phyloP scores from a whole-genome alignment of 1,140 invertebrate genomes.

The Aphaenogaster rudis region DNA sequence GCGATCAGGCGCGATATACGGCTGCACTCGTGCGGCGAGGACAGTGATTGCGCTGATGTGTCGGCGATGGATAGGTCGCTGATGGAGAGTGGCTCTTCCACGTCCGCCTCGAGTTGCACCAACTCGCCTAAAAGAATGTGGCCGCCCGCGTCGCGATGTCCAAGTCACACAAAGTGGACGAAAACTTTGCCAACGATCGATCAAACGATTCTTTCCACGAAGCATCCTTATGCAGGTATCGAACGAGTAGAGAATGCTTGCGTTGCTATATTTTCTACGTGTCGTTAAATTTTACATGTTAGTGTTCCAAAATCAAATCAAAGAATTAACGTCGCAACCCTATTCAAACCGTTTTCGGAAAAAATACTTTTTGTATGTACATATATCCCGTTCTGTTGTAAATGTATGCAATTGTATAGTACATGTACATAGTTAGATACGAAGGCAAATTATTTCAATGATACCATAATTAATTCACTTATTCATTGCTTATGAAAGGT shows the following conservation, averaged over 20 bases:
- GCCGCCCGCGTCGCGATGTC: conserved; percentile 85
- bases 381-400: neutral
- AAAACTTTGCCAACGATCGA: conserved; percentile 84
- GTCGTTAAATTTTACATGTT: neutral
- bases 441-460: neutral
- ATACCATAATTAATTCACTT: conserved; percentile 8
- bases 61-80: conserved; percentile 86
- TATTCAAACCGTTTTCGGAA: neutral
- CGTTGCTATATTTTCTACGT: conserved; percentile 6
- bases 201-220: conserved; percentile 82
- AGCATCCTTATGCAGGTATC: conserved; percentile 84
- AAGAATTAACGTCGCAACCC: neutral
- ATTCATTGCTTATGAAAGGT: conserved; percentile 18
- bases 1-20: conserved; percentile 76
- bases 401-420: neutral
- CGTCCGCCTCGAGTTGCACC: conserved; percentile 89
- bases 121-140: conserved; percentile 90
- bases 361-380: neutral
- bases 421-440: neutral
- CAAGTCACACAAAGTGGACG: conserved; percentile 84
- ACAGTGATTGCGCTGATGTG: conserved; percentile 83
- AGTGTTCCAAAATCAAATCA: neutral
- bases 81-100: conserved; percentile 89
- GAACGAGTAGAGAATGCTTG: conserved; percentile 31
- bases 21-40: conserved; percentile 82